A percentile compares a stretch with the other conserved stretches of the same genome.
Evolutionary conservation across 2,113 vertebrate species (phyloP).

Genomic region (Hippocampus comes): DNA sequence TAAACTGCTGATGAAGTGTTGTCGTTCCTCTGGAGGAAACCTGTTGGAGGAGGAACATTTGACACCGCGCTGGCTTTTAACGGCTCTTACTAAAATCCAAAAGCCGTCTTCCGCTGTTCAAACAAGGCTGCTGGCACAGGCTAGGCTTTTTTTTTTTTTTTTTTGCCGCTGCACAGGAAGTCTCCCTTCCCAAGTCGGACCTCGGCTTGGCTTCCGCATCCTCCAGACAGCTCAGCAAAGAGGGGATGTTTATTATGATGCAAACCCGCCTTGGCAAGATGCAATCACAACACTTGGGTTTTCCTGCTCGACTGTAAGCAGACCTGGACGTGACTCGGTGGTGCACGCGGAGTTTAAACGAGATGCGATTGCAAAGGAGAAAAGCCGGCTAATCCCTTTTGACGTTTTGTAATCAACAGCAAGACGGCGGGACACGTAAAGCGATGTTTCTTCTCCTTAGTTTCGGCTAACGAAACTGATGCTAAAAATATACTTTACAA

Average conservation of each 20-base stretch:
- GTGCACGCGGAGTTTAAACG: constrained; percentile 23
- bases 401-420: constrained; percentile 22
- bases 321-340: constrained; percentile 30
- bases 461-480: constrained; percentile 4
- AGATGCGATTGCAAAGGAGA: constrained; percentile 26
- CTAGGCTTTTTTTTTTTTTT: constrained; percentile 24
- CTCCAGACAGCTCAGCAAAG: constrained; percentile 57
- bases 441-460: neutral
- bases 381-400: constrained; percentile 45
- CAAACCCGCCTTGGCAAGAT: constrained; percentile 54
- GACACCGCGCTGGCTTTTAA: constrained; percentile 49
- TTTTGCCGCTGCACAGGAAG: constrained; percentile 61
- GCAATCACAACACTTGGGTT: constrained; percentile 63
- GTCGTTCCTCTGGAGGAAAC: constrained; percentile 78
- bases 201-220: constrained; percentile 66
- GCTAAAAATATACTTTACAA: constrained; percentile 27
- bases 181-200: constrained; percentile 55
- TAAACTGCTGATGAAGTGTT: constrained; percentile 78
- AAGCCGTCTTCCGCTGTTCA: constrained; percentile 61
- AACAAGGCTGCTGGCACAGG: constrained; percentile 55
- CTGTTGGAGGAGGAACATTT: constrained; percentile 77
- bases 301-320: constrained; percentile 42
- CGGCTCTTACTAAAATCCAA: constrained; percentile 48
- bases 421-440: neutral
- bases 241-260: constrained; percentile 71